These are phyloP conservation scores for Charaxes varanes DNA, from an alignment of 1,140 invertebrate species.

Conservation along the genomic window DNA sequence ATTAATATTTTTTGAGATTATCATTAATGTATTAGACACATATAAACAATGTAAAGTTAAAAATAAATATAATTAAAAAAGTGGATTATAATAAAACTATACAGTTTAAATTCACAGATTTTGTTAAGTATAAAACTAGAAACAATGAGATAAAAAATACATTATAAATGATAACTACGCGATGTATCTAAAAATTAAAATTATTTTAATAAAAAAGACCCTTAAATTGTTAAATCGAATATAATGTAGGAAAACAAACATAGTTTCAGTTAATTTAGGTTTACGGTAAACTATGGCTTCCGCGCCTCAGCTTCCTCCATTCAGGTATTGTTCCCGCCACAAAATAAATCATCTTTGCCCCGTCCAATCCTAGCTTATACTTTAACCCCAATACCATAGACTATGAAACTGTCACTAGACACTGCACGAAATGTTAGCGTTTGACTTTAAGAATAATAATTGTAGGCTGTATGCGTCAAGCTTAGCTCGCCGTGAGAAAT, in stretches of 20 bases:
- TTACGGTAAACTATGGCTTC: slow-evolving; percentile 63
- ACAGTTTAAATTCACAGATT: no score
- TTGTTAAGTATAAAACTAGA: no score
- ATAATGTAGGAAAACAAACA: slow-evolving; percentile 26
- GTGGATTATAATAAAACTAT: no score
- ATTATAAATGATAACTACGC: no score
- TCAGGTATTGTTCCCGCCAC: slow-evolving; percentile 57
- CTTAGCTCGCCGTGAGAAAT: slow-evolving; percentile 15
- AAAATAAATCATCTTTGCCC: slow-evolving; percentile 60
- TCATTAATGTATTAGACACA: no score
- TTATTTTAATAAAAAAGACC: no score
- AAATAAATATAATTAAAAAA: no score
- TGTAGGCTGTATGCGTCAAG: slow-evolving; percentile 8
- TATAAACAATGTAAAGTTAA: no score
- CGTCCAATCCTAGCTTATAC: slow-evolving; percentile 36
- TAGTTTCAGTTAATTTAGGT: slow-evolving; percentile 61
- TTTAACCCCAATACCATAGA: slow-evolving; percentile 31
- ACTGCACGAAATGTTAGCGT: slow-evolving; percentile 8
- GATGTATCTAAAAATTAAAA: no score
- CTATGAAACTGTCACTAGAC: slow-evolving; percentile 23
- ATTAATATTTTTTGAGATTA: no score
- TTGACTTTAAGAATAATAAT: slow-evolving; percentile 12
- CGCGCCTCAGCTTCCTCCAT: slow-evolving; percentile 35
- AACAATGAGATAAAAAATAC: no score
- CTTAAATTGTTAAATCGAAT: slow-evolving; percentile 4